Conservation (phyloP, 2,797 vertebrate species). For the Rhinoraja longicauda region DNA sequence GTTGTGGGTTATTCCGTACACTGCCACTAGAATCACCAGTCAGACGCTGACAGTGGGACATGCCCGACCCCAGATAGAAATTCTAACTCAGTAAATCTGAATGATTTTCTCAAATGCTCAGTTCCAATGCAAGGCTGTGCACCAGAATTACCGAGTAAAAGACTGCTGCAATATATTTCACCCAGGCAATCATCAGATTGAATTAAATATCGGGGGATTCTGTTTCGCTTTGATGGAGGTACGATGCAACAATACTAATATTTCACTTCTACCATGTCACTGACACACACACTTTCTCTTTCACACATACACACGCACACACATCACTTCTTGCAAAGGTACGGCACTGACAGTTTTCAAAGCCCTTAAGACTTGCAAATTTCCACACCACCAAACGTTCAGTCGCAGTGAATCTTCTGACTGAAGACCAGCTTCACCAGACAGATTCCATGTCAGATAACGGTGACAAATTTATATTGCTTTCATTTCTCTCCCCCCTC, state of each 20-base stretch:
- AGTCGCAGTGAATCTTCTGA: not conserved
- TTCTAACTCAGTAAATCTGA: not conserved
- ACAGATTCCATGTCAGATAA: conserved; percentile 9
- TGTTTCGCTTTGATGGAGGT: not conserved
- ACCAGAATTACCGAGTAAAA: not conserved
- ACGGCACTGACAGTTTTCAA: not conserved
- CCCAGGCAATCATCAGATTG: not conserved
- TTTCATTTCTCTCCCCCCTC: not conserved
- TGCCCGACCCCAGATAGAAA: not conserved
- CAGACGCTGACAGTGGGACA: not conserved
- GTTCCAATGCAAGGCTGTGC: conserved; percentile 6
- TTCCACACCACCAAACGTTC: not conserved
- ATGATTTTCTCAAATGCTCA: not conserved
- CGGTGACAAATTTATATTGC: conserved; percentile 22
- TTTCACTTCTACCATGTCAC: not conserved
- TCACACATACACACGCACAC: not conserved
- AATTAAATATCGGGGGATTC: not conserved
- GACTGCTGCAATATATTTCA: conserved; percentile 23
- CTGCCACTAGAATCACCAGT: not conserved
- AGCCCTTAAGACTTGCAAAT: conserved; percentile 29
- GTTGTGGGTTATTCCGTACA: not conserved
- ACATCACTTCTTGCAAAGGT: conserved; percentile 14
- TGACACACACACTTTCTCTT: not conserved
- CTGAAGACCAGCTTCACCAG: not conserved
- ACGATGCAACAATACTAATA: not conserved